Evolutionary conservation across 2,888 invertebrate genomes (phyloP).

Genomic region (Phyllotreta cruciferae): DNA sequence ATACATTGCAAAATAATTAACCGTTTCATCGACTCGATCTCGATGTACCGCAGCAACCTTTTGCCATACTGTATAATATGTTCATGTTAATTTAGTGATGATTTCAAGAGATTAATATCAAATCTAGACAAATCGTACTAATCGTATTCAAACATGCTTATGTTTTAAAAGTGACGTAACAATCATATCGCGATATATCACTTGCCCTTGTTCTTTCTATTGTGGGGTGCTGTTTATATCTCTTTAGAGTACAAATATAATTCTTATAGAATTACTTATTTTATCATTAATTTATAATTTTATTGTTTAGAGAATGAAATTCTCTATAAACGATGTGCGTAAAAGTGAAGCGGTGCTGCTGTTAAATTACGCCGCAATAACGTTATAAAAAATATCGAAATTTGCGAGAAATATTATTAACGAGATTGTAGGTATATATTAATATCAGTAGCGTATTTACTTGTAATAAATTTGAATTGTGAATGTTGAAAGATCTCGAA

Average conservation of each 20-base stretch:
- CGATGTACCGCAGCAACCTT: too few species aligned
- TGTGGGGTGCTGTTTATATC: conserved; percentile 50
- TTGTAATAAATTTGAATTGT: too few species aligned
- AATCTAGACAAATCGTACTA: conserved; percentile 10
- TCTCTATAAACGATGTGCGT: conserved; percentile 39
- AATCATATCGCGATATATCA: conserved; percentile 57
- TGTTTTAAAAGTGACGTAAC: conserved; percentile 53
- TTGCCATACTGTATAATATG: too few species aligned
- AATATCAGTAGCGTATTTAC: too few species aligned
- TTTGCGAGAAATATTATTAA: too few species aligned
- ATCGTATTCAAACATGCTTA: not conserved
- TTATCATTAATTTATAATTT: conserved; percentile 38
- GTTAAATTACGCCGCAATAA: not conserved
- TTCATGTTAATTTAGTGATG: not conserved
- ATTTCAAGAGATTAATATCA: not conserved
- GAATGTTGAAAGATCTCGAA: not conserved
- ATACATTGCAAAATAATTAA: too few species aligned
- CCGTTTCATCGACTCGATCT: too few species aligned
- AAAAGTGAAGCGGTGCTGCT: conserved; percentile 9
- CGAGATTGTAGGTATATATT: too few species aligned
- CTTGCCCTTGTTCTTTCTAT: conserved; percentile 47
- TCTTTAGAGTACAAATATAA: conserved; percentile 57
- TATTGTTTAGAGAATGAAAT: conserved; percentile 45
- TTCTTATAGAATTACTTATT: conserved; percentile 48
- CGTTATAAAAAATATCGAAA: too few species aligned